Evolutionary conservation across 2,888 invertebrate genomes (phyloP).

Genomic region (Metalampra italica): DNA sequence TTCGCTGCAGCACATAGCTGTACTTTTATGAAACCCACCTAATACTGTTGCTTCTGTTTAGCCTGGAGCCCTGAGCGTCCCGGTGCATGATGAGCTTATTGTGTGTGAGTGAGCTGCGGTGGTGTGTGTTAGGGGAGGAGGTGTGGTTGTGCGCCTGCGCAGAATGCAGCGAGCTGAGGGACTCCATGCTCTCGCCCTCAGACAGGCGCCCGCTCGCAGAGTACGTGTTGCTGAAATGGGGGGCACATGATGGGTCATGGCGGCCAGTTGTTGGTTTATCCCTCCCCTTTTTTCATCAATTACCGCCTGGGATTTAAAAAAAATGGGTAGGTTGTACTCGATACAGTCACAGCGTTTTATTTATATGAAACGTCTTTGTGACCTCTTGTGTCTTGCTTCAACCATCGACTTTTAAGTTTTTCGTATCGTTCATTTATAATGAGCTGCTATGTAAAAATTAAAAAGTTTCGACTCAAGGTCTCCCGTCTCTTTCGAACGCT

Average conservation of each 20-base stretch:
- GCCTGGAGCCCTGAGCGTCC: constrained; percentile 80
- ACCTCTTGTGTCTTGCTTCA: no score
- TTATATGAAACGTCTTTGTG: no score
- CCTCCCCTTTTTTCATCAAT: not conserved
- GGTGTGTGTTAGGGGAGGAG: constrained; percentile 82
- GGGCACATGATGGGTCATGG: constrained; percentile 52
- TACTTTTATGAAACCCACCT: constrained; percentile 82
- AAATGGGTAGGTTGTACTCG: no score
- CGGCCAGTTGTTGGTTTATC: constrained; percentile 37
- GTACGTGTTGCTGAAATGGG: constrained; percentile 82
- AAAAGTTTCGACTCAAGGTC: no score
- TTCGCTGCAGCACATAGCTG: not conserved
- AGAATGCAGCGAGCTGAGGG: constrained; percentile 87
- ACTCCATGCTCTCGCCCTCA: constrained; percentile 94
- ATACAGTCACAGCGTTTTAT: no score
- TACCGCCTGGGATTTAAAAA: no score
- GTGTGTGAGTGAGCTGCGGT: constrained; percentile 82
- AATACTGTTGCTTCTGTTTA: constrained; percentile 95
- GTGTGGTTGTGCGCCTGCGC: constrained; percentile 86
- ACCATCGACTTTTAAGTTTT: no score
- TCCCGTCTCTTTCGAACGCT: no score
- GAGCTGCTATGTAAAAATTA: no score
- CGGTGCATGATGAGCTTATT: constrained; percentile 80
- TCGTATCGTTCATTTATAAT: no score
- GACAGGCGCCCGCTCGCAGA: constrained; percentile 87